phyloP scores from a whole-genome alignment of 2,113 vertebrate species.

The Pelecanoides urinatrix region DNA sequence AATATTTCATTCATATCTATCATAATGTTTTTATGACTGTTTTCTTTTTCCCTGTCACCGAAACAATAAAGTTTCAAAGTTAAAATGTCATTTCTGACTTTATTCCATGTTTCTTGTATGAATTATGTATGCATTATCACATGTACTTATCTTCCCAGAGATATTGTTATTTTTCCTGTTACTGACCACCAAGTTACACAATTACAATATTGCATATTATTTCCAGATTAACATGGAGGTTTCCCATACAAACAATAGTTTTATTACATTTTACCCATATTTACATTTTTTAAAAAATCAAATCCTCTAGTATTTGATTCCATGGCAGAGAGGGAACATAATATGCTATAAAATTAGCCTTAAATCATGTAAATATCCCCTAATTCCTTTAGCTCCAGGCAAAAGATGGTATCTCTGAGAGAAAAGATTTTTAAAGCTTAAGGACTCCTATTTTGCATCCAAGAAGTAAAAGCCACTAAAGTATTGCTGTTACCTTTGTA shows the following conservation, averaged over 20 bases:
- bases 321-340: constrained; percentile 45
- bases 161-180: constrained; percentile 27
- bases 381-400: constrained; percentile 65
- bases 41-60: neutral
- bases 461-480: constrained; percentile 53
- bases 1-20: neutral
- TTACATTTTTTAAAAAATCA: constrained; percentile 1
- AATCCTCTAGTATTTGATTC: constrained; percentile 55
- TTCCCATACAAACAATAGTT: constrained; percentile 53
- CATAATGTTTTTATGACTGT: neutral
- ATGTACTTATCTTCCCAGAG: neutral
- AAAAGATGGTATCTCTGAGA: constrained; percentile 64
- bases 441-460: constrained; percentile 47
- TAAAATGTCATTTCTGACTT: neutral
- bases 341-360: constrained; percentile 68
- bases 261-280: constrained; percentile 62
- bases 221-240: constrained; percentile 45
- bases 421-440: constrained; percentile 66
- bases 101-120: neutral
- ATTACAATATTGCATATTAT: constrained; percentile 29
- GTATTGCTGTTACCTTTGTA: constrained; percentile 45
- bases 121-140: neutral
- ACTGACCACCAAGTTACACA: constrained; percentile 32
- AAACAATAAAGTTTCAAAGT: neutral
- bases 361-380: constrained; percentile 63